Percentiles rank a stretch among this genome's conserved stretches.
Evolutionary conservation across 2,888 invertebrate species (phyloP).

Genomic region (Eudasyphora cyanicolor): DNA sequence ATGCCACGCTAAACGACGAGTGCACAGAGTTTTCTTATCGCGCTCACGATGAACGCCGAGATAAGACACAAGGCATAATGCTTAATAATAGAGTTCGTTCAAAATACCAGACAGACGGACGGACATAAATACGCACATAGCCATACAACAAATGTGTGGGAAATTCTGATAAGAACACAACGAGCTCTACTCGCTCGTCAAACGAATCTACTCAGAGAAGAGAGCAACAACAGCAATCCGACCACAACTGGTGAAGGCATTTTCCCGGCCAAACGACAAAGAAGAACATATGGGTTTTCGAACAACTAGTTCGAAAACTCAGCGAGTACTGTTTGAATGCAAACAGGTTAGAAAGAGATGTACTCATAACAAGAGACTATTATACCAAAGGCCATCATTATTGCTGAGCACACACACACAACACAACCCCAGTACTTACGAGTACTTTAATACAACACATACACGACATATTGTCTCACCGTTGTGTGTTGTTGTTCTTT

Average conservation of each 20-base stretch:
- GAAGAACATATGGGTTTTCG: background rate
- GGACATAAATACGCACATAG: background rate
- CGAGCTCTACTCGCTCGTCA: background rate
- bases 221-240: background rate
- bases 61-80: conserved; percentile 27
- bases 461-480: background rate
- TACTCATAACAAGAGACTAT: background rate
- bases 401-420: background rate
- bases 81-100: conserved; percentile 19
- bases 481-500: background rate
- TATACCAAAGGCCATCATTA: background rate
- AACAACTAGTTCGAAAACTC: conserved; percentile 18
- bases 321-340: conserved; percentile 37
- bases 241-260: no score
- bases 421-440: conserved; percentile 2
- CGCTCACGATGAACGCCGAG: conserved; percentile 2
- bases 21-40: conserved; percentile 1
- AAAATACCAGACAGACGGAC: conserved; percentile 3
- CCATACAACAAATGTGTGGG: background rate
- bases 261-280: background rate
- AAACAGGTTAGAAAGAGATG: background rate
- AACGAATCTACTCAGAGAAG: background rate
- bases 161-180: conserved; percentile 28
- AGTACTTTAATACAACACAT: background rate
- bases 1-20: no score